Evolutionary conservation across 2,113 vertebrate genomes (phyloP), one percentile per base, ranked within the genome.

Genomic region (Lucifuga dentata): DNA sequence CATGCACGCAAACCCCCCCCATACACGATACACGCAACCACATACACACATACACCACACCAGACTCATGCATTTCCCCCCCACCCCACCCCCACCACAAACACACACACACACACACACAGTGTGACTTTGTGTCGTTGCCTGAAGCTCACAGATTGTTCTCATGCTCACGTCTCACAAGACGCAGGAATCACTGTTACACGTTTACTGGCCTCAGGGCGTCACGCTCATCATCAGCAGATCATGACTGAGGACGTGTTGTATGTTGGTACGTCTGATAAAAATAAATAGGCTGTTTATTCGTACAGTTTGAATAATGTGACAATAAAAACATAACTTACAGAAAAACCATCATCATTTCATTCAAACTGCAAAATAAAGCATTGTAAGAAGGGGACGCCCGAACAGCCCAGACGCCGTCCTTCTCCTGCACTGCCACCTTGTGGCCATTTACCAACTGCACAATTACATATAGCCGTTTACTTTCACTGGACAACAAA

Each of bases 111-210:
- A 36, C 44, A 26, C 67, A 59, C 48, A 40, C n/a, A 46, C 29
- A 43, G 10, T n/a, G 26, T 53, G 56, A 71, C 39, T 52, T 39
- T 19, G 23, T 2, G 32, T 1, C 62, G 0, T 10, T 3, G 46
- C 84, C 76, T n/a, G 5, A 13, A 62, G 76, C 3, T 16, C 1
- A 46, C 72, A 69, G 11, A 72, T 78, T 73, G 73, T 46, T 21
- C 57, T 67, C 58, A 63, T 59, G 73, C 68, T 60, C 41, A 2
- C 4, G 35, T 43, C n/a, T 43, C 15, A 50, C 43, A 66, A 71
- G 41, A 55, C 53, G 2, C 9, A 4, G 8, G 8, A 56, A 40
- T 5, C 44, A 58, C 10, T 53, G 15, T 74, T 35, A 60, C 38
- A 40, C 15, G 45, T 64, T 11, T 29, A 5, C 39, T n/a, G 5